Base-by-base conservation (phyloP, 1,140 invertebrate species). In the Centruroides sculpturatus region DNA sequence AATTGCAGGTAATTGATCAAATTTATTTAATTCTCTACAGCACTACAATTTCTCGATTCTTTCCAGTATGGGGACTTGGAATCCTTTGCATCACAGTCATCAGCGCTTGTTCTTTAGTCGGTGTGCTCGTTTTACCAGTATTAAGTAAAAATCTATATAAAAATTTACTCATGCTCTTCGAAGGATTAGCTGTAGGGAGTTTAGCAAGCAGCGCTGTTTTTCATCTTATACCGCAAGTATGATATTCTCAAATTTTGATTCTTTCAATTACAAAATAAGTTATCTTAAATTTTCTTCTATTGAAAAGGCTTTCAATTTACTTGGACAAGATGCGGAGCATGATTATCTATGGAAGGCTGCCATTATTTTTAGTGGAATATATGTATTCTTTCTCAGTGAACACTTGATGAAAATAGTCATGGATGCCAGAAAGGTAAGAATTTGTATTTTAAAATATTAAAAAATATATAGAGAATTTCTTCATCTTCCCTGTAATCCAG, bases 171-270 rank as follows among this genome's bases (percentile, higher is more conserved):
- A 78, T 78, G 41, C 73, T 79, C 47, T 77, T 84, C 65, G 77
- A 85, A 56, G 82, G 82, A 12, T 69, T 85, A 11, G 83, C 83
- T n/a, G 81, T 83, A 34, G 83, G 83, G 0, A 82, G 80, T 53
- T 71, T 85, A 34, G 76, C 77, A 34, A 80, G 80, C 6, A 82
- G 79, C 58, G 78, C 80, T 3, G 69, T 83, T 13, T 80, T 85
- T 61, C 80, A 84, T 65, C 74, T 85, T 7, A 77, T 85, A 34
- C 83, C 83, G 7, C 79, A 83, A 72, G 82, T 75, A 66, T 55
- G n/a, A 47, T n/a, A 11, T 41, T 3, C 13, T 41, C 8, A 53
- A 23, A 23, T 53, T 23, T 2, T 23, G 23, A 23, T 23, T 23
- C 23, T 23, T 23, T 23, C 23, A 23, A 23, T 23, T 23, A 23